A percentile compares a stretch with the other conserved stretches of the same genome.
Conservation (phyloP, 1,140 invertebrate genomes). For the Proctacanthus coquilletti region DNA sequence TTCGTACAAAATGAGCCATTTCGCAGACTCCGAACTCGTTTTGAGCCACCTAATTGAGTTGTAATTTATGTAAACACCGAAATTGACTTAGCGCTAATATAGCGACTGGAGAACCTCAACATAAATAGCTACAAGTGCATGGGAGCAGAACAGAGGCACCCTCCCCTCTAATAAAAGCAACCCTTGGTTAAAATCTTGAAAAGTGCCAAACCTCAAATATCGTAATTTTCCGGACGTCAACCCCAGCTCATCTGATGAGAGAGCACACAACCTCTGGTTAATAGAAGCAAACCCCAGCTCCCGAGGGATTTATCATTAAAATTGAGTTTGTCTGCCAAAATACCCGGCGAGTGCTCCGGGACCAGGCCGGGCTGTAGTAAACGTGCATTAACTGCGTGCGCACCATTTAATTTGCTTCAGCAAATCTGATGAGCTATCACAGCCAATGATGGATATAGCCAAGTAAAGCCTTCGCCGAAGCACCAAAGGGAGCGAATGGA, state of each 20-base stretch:
- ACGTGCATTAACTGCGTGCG: constrained; percentile 1
- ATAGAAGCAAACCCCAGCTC: no score
- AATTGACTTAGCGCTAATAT: constrained; percentile 5
- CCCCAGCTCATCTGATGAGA: no score
- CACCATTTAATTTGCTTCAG: neutral
- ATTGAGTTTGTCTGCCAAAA: no score
- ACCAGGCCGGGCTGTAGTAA: no score
- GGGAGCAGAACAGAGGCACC: neutral
- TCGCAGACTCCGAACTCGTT: no score
- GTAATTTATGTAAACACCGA: constrained; percentile 5
- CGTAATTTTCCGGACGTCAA: constrained; percentile 2
- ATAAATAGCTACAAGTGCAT: neutral
- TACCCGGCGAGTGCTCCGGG: no score
- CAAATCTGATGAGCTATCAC: neutral
- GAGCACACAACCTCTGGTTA: no score
- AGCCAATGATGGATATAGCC: constrained; percentile 1
- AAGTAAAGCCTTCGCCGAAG: no score
- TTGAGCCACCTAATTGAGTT: constrained; percentile 3
- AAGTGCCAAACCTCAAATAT: constrained; percentile 5
- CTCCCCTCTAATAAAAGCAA: neutral
- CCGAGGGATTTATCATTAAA: no score
- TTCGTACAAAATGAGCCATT: no score
- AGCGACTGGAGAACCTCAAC: neutral
- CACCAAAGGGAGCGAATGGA: no score
- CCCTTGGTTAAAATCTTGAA: neutral